Conservation (phyloP, 2,888 invertebrate species). For the Xanthorhoe designata region DNA sequence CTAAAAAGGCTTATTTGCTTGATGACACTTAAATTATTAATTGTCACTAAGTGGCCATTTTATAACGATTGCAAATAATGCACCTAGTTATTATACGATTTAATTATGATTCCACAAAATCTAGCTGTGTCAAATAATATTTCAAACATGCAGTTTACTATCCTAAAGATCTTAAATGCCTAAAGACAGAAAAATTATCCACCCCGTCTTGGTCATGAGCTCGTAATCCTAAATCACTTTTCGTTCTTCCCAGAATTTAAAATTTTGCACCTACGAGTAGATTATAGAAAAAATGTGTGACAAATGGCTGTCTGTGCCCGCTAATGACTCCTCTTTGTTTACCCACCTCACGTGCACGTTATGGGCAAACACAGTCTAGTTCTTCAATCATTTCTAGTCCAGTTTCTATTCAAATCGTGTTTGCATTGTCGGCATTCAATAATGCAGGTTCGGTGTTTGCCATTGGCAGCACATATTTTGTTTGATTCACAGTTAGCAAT, state of each 20-base stretch:
- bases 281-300: constrained; percentile 8
- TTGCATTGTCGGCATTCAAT: constrained; percentile 45
- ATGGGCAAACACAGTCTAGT: constrained; percentile 37
- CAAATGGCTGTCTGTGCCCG: constrained; percentile 33
- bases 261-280: background rate
- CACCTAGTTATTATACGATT: no score
- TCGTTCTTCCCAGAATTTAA: background rate
- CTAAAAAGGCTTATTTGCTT: no score
- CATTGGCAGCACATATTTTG: constrained; percentile 36
- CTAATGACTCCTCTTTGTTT: constrained; percentile 67
- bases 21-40: no score
- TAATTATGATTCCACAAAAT: no score
- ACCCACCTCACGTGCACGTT: constrained; percentile 57
- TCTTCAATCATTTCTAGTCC: constrained; percentile 49
- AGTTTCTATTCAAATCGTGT: constrained; percentile 60
- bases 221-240: background rate
- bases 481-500: constrained; percentile 29
- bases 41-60: no score
- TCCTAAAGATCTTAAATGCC: no score
- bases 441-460: constrained; percentile 54
- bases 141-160: no score
- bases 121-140: no score
- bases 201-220: no score
- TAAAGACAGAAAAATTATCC: no score
- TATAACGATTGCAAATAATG: no score